These are phyloP conservation scores for Macrostomum lignano DNA, from an alignment of 1,140 invertebrate species.

Conservation along the genomic window DNA sequence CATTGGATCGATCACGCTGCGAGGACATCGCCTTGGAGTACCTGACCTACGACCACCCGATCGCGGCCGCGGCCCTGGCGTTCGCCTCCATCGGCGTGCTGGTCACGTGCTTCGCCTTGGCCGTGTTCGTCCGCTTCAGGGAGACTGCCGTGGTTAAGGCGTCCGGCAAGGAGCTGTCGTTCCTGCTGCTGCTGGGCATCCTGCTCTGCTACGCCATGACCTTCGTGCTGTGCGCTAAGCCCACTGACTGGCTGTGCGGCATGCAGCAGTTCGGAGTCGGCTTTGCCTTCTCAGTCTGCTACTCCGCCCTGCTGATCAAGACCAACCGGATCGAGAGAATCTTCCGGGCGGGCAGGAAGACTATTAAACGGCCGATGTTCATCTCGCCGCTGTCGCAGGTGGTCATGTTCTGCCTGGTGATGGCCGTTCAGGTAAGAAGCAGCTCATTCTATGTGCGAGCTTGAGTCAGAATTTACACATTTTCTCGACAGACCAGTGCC, in stretches of 20 bases:
- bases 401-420: constrained; percentile 45
- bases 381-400: constrained; percentile 74
- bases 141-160: constrained; percentile 11
- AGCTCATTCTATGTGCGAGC: no score
- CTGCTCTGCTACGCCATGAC: constrained; percentile 24
- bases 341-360: constrained; percentile 43
- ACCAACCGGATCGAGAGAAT: constrained; percentile 46
- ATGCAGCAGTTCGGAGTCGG: constrained; percentile 38
- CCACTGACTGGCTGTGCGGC: constrained; percentile 35
- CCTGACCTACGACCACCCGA: constrained; percentile 38
- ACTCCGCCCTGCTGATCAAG: constrained; percentile 44
- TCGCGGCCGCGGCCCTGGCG: constrained; percentile 55
- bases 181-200: constrained; percentile 9
- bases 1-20: constrained; percentile 41
- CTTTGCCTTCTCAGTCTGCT: constrained; percentile 40
- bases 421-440: constrained; percentile 40
- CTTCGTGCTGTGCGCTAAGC: constrained; percentile 24
- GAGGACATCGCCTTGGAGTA: constrained; percentile 51
- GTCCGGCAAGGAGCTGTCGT: constrained; percentile 9
- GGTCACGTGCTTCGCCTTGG: constrained; percentile 10
- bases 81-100: constrained; percentile 27
- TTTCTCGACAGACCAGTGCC: no score
- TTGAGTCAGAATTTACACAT: no score
- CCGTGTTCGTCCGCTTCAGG: constrained; percentile 8
- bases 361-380: constrained; percentile 53